Evolutionary conservation across 2,888 invertebrate genomes (phyloP).

Genomic region (Macrosiphum euphorbiae): DNA sequence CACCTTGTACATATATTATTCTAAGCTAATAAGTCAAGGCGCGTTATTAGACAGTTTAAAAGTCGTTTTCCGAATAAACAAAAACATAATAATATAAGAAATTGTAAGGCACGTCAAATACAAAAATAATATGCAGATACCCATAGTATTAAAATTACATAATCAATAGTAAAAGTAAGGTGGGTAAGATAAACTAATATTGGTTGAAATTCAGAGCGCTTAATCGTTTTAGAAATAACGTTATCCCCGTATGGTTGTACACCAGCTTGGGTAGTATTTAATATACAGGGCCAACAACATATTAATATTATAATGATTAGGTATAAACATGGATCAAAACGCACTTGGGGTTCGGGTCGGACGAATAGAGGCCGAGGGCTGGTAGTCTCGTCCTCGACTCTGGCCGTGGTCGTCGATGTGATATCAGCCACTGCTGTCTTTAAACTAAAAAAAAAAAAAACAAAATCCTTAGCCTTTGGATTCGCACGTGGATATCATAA

Average conservation of each 20-base stretch:
- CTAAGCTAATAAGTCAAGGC: not conserved
- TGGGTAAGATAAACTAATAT: not conserved
- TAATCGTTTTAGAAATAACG: not conserved
- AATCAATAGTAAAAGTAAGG: not conserved
- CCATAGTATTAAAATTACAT: not conserved
- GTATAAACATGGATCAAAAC: not conserved
- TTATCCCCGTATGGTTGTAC: not conserved
- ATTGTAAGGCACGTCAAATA: not conserved
- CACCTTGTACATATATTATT: not conserved
- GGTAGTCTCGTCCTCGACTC: constrained; percentile 51
- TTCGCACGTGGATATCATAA: not conserved
- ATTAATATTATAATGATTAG: not conserved
- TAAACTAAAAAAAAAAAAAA: constrained; percentile 34
- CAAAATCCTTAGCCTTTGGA: not conserved
- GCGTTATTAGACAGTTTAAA: not conserved
- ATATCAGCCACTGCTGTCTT: constrained; percentile 56
- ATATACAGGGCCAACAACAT: not conserved
- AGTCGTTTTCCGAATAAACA: not conserved
- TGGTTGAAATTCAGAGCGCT: not conserved
- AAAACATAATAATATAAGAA: not conserved
- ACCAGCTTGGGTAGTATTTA: not conserved
- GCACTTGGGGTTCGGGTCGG: constrained; percentile 56
- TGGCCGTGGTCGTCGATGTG: constrained; percentile 44
- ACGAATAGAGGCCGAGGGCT: constrained; percentile 18
- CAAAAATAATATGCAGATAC: not conserved